Percentiles rank a stretch among this genome's conserved stretches.
These are phyloP conservation scores for Netelia virgata DNA, from an alignment of 2,888 invertebrate species.

Conservation along the genomic window DNA sequence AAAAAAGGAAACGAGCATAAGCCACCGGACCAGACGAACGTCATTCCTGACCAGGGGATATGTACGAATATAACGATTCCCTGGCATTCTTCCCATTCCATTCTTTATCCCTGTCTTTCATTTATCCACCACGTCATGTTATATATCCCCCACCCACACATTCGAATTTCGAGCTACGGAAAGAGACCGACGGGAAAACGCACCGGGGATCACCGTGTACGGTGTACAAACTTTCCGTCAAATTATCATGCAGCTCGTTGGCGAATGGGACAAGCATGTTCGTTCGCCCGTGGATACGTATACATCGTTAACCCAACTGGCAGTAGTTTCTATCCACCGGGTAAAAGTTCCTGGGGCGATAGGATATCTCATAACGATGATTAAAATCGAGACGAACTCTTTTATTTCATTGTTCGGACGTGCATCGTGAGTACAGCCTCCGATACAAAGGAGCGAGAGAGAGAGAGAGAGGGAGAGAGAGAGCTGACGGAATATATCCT, in stretches of 20 bases:
- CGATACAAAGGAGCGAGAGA: neutral
- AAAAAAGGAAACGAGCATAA: slow-evolving; percentile 49
- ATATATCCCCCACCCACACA: slow-evolving; percentile 28
- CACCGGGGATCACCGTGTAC: slow-evolving; percentile 33
- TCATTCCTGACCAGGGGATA: slow-evolving; percentile 47
- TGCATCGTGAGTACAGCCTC: neutral
- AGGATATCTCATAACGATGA: slow-evolving; percentile 58
- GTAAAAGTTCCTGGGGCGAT: slow-evolving; percentile 11
- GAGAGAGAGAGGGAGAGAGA: neutral
- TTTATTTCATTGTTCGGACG: slow-evolving; percentile 46
- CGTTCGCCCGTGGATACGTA: slow-evolving; percentile 13
- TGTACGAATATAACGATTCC: slow-evolving; percentile 18
- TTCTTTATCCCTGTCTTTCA: slow-evolving; percentile 48
- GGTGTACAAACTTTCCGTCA: slow-evolving; percentile 70
- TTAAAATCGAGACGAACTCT: slow-evolving; percentile 64
- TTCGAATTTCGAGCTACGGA: slow-evolving; percentile 53
- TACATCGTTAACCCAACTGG: slow-evolving; percentile 2
- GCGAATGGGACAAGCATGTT: slow-evolving; percentile 44
- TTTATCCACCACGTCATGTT: slow-evolving; percentile 29
- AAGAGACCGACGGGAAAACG: slow-evolving; percentile 61
- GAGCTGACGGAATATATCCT: neutral
- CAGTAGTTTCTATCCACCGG: slow-evolving; percentile 26
- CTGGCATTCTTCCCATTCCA: slow-evolving; percentile 25
- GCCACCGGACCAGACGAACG: slow-evolving; percentile 45
- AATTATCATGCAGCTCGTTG: slow-evolving; percentile 70